Conservation (phyloP, 2,797 vertebrate species). For the Macropodus opercularis region DNA sequence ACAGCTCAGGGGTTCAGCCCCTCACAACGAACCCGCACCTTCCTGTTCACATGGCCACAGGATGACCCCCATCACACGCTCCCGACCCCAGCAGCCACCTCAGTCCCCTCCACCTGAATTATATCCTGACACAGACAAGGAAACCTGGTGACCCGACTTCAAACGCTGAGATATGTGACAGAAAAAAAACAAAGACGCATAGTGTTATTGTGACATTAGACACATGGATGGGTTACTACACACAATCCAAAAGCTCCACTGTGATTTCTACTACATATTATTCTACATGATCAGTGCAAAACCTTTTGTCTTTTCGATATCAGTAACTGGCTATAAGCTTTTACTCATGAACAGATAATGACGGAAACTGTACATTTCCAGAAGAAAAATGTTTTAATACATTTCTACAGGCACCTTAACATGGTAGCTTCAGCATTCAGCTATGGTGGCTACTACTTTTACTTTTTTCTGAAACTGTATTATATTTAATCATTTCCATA, state of each 20-base stretch:
- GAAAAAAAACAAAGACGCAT: slow-evolving; percentile 12
- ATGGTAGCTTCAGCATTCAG: slow-evolving; percentile 30
- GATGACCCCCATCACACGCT: slow-evolving; percentile 85
- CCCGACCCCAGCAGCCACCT: slow-evolving; percentile 34
- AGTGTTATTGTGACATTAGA: background rate
- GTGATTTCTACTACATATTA: too few species aligned
- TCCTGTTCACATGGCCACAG: slow-evolving; percentile 90
- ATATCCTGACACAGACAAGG: slow-evolving; percentile 30
- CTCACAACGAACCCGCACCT: slow-evolving; percentile 84
- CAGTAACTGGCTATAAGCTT: too few species aligned
- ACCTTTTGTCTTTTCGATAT: too few species aligned
- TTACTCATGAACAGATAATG: too few species aligned
- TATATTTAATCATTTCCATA: slow-evolving; percentile 61
- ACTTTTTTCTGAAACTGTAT: slow-evolving; percentile 28
- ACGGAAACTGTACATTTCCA: too few species aligned
- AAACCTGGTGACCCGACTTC: slow-evolving; percentile 23
- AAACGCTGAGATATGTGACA: slow-evolving; percentile 12
- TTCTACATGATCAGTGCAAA: too few species aligned
- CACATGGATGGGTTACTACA: too few species aligned
- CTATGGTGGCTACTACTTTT: slow-evolving; percentile 18
- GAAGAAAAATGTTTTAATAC: too few species aligned
- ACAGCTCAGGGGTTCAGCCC: slow-evolving; percentile 80
- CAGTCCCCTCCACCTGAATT: slow-evolving; percentile 46
- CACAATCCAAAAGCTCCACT: too few species aligned
- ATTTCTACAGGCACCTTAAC: slow-evolving; percentile 26